phyloP scores from a whole-genome alignment of 2,113 vertebrate genomes.

The Heterocephalus glaber region DNA sequence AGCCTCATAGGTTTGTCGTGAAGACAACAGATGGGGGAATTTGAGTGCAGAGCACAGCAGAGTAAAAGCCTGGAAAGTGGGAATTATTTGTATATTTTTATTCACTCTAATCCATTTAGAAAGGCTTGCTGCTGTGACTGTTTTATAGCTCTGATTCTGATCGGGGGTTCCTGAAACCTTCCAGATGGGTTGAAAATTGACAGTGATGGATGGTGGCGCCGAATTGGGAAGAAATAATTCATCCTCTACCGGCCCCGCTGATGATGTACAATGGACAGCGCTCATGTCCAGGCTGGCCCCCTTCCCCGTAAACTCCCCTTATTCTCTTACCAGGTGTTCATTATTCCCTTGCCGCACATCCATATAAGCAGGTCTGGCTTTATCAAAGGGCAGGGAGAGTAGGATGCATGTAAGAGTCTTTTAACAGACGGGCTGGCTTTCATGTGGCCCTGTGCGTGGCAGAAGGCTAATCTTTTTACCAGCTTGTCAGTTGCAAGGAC shows the following conservation, averaged over 20 bases:
- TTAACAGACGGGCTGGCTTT: background rate
- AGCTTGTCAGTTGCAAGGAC: background rate
- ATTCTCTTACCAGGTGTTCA: conserved; percentile 9
- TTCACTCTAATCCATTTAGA: conserved; percentile 37
- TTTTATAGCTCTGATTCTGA: conserved; percentile 31
- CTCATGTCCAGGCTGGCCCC: background rate
- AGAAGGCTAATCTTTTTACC: background rate
- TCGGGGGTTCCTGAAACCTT: conserved; percentile 60
- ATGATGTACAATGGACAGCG: background rate
- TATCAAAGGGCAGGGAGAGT: background rate
- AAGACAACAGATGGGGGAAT: background rate
- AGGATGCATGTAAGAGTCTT: background rate
- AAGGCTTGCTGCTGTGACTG: background rate
- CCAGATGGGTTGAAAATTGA: conserved; percentile 72
- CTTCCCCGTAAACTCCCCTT: background rate
- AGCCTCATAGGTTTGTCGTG: background rate
- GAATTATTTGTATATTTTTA: background rate
- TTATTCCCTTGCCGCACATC: background rate
- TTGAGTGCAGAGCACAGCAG: accelerated
- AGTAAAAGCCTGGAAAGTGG: background rate
- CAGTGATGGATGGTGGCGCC: conserved; percentile 59
- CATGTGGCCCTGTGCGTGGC: background rate
- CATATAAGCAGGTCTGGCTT: background rate
- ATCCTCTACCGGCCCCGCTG: background rate
- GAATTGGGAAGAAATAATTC: conserved; percentile 67